These are phyloP conservation scores for Drosophila subpulchrella DNA, from an alignment of 1,140 invertebrate species.

Conservation along the genomic window DNA sequence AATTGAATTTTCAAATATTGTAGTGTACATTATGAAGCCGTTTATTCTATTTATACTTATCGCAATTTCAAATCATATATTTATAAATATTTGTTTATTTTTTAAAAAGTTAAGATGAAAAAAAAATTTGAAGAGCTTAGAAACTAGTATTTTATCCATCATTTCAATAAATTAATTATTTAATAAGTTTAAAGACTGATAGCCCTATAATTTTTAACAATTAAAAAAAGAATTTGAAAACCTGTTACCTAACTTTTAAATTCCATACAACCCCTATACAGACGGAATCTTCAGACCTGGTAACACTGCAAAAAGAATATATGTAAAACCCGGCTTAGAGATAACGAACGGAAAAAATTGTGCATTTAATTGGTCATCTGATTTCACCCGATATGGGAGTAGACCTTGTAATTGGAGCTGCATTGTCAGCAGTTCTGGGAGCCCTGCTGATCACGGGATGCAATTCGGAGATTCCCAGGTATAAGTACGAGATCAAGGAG, in stretches of 20 bases:
- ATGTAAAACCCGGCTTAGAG: slow-evolving; percentile 32
- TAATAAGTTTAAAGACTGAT: no score
- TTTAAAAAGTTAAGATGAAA: background rate
- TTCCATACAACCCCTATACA: background rate
- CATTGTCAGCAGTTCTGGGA: slow-evolving; percentile 1
- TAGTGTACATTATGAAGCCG: no score
- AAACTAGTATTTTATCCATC: no score
- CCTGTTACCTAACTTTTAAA: background rate
- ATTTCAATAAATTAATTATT: no score
- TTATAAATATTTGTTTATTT: background rate
- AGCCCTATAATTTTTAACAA: no score
- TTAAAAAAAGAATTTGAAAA: no score
- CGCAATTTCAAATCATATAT: no score
- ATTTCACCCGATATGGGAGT: slow-evolving; percentile 7
- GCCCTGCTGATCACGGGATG: slow-evolving; percentile 12
- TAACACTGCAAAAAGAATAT: slow-evolving; percentile 12
- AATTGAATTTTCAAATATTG: no score
- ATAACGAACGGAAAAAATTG: slow-evolving; percentile 28
- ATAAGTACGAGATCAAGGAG: slow-evolving; percentile 85
- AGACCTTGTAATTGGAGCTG: slow-evolving; percentile 1
- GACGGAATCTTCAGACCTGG: background rate
- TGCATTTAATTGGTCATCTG: slow-evolving; percentile 14
- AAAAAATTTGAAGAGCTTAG: no score
- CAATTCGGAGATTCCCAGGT: background rate
- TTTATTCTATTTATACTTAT: no score